Conservation (phyloP, 2,113 vertebrate genomes). For the Pomatorhinus ruficollis region DNA sequence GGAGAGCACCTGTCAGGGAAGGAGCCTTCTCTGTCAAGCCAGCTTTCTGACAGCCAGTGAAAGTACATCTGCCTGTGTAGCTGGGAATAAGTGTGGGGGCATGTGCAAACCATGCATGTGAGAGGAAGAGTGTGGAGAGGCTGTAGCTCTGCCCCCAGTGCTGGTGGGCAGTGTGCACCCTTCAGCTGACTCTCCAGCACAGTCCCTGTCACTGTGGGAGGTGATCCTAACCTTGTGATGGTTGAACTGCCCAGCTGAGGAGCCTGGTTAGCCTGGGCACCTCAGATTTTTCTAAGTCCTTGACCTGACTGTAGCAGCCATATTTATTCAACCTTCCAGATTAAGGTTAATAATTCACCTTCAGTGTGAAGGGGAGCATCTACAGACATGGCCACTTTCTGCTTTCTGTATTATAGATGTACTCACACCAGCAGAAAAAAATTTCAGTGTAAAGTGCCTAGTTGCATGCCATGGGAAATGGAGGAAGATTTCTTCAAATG, state of each 20-base stretch:
- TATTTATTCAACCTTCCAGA: not conserved
- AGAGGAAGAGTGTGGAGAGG: not conserved
- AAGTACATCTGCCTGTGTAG: not conserved
- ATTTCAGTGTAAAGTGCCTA: not conserved
- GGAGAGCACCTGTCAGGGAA: not conserved
- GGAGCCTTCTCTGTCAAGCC: not conserved
- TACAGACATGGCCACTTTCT: not conserved
- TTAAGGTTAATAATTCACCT: not conserved
- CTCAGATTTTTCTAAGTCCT: not conserved
- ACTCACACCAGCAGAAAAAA: not conserved
- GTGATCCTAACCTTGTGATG: not conserved
- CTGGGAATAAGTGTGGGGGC: not conserved
- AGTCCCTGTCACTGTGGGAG: not conserved
- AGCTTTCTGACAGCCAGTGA: not conserved
- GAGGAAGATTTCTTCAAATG: not conserved
- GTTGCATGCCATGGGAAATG: not conserved
- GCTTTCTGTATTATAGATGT: not conserved
- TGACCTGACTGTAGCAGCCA: not conserved
- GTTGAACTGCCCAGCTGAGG: not conserved
- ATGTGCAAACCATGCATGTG: not conserved
- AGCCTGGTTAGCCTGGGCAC: not conserved
- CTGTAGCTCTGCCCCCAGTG: not conserved
- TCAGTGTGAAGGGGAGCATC: not conserved
- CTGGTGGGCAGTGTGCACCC: not conserved
- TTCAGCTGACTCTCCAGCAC: not conserved